These are phyloP conservation scores for Trematocara macrostoma DNA, from an alignment of 2,113 vertebrate genomes.

Conservation along the genomic window DNA sequence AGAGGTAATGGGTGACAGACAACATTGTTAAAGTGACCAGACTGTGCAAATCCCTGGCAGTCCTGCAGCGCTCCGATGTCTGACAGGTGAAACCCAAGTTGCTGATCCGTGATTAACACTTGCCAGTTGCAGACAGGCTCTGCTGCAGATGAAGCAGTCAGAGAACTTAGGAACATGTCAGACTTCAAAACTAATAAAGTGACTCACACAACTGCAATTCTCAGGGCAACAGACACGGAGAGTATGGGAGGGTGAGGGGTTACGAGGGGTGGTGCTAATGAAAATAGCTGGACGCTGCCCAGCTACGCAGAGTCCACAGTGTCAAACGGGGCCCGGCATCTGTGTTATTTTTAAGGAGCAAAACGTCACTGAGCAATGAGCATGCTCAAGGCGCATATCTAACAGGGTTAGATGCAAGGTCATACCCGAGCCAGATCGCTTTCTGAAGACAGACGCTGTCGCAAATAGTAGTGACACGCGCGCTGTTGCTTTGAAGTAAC, in stretches of 20 bases:
- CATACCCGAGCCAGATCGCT: constrained; percentile 39
- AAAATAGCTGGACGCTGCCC: constrained; percentile 55
- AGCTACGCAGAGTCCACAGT: not conserved
- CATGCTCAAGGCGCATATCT: constrained; percentile 54
- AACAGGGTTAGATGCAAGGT: constrained; percentile 54
- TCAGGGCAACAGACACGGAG: not conserved
- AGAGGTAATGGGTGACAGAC: constrained; percentile 20
- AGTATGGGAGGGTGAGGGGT: not conserved
- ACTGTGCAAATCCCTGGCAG: constrained; percentile 42
- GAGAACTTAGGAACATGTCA: constrained; percentile 36
- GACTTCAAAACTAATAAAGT: constrained; percentile 55
- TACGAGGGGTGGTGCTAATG: constrained; percentile 11
- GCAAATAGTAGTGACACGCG: constrained; percentile 32
- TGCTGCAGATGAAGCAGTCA: constrained; percentile 20
- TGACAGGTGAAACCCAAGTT: constrained; percentile 54
- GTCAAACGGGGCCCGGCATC: constrained; percentile 47
- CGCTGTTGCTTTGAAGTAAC: constrained; percentile 16
- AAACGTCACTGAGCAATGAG: constrained; percentile 66
- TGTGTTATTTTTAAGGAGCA: constrained; percentile 75
- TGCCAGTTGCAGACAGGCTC: constrained; percentile 43
- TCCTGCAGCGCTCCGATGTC: constrained; percentile 8
- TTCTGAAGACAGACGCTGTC: constrained; percentile 28
- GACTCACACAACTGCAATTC: constrained; percentile 49
- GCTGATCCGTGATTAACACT: constrained; percentile 54
- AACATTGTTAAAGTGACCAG: constrained; percentile 28